These are phyloP conservation scores for Dioctria rufipes DNA, from an alignment of 2,888 invertebrate species.

Conservation along the genomic window DNA sequence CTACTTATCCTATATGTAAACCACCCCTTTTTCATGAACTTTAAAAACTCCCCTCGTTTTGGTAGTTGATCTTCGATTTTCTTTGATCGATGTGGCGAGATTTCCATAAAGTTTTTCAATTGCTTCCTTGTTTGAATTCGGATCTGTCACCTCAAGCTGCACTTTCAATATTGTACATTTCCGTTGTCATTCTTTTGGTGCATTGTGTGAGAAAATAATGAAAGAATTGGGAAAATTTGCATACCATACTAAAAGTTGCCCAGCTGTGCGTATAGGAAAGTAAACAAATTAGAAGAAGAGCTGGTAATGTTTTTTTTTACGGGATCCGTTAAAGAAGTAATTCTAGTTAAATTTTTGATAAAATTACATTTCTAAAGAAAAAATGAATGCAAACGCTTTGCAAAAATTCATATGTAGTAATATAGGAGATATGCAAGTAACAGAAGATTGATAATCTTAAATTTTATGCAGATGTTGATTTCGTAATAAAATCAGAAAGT, in stretches of 20 bases:
- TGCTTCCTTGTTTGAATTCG: background rate
- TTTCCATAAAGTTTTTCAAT: background rate
- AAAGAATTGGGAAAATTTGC: constrained; percentile 20
- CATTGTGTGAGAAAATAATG: constrained; percentile 29
- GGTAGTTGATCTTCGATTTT: constrained; percentile 25
- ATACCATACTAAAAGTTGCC: constrained; percentile 14
- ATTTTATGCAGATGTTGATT: too few species aligned
- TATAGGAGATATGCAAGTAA: too few species aligned
- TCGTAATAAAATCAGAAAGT: too few species aligned
- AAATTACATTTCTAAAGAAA: too few species aligned
- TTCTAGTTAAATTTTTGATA: too few species aligned
- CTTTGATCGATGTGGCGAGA: constrained; percentile 33
- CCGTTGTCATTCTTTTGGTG: constrained; percentile 2
- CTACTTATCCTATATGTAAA: background rate
- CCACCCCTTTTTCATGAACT: constrained; percentile 21
- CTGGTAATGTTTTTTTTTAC: too few species aligned
- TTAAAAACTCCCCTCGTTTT: background rate
- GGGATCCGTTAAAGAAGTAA: too few species aligned
- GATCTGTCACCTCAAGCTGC: constrained; percentile 30
- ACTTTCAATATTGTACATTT: background rate
- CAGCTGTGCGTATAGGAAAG: constrained; percentile 4
- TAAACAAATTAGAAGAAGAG: background rate
- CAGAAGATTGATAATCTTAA: too few species aligned
- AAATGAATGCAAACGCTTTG: too few species aligned
- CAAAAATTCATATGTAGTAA: too few species aligned